Evolutionary conservation across 2,888 invertebrate species (phyloP).

Genomic region (Pherbina coryleti): DNA sequence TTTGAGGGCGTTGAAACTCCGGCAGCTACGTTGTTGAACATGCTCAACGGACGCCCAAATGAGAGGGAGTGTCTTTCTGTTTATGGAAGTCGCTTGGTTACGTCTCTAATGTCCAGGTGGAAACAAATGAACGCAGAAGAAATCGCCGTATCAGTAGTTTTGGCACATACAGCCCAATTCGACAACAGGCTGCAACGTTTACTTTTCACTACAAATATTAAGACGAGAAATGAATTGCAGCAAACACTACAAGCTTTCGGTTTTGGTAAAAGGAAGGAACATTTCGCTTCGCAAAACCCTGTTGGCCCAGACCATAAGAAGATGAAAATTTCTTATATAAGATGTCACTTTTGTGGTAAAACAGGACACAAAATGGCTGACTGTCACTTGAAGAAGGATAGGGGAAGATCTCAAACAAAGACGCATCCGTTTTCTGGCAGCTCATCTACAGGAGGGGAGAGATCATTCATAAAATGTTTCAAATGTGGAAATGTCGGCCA

Average conservation of each 20-base stretch:
- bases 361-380: conserved; percentile 32
- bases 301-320: no score
- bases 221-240: conserved; percentile 33
- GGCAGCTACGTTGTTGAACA: no score
- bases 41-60: neutral
- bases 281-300: conserved; percentile 3
- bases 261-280: conserved; percentile 37
- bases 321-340: conserved; percentile 10
- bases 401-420: neutral
- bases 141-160: no score
- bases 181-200: no score
- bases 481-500: neutral
- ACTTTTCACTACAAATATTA: no score
- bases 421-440: neutral
- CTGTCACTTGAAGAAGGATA: conserved; percentile 25
- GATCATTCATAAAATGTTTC: no score
- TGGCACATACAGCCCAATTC: no score
- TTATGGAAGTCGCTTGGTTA: neutral
- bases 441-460: neutral
- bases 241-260: conserved; percentile 33
- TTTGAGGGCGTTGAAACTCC: no score
- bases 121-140: no score
- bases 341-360: conserved; percentile 30
- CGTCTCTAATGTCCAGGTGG: no score
- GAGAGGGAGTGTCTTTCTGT: neutral